Percentiles rank a stretch among this genome's conserved stretches.
Evolutionary conservation across 2,888 invertebrate genomes (phyloP).

Genomic region (Chirona hameri): DNA sequence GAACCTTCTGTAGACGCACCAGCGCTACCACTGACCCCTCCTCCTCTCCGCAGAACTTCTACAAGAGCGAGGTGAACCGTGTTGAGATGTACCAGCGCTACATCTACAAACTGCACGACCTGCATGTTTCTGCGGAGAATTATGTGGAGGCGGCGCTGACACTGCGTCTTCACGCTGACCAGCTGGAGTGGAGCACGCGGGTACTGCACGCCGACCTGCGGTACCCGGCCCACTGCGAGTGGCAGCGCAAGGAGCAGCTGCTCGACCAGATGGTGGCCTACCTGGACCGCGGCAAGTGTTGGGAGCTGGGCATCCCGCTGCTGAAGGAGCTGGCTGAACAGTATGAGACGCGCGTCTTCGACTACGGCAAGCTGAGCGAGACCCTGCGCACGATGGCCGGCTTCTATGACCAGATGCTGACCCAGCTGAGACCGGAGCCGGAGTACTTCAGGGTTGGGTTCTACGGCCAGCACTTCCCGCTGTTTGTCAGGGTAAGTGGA

Average conservation of each 20-base stretch:
- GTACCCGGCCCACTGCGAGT: conserved; percentile 72
- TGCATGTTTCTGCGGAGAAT: conserved; percentile 87
- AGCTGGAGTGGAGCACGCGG: conserved; percentile 68
- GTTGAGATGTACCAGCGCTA: conserved; percentile 94
- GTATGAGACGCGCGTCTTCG: conserved; percentile 80
- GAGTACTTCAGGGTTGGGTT: conserved; percentile 95
- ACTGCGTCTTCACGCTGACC: conserved; percentile 84
- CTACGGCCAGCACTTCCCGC: conserved; percentile 86
- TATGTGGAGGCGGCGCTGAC: conserved; percentile 94
- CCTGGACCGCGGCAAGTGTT: conserved; percentile 90
- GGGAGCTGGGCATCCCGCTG: conserved; percentile 92
- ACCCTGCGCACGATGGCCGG: conserved; percentile 80
- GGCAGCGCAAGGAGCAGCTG: conserved; percentile 81
- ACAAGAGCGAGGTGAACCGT: conserved; percentile 90
- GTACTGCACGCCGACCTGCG: conserved; percentile 45
- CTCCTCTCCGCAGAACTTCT: conserved; percentile 70
- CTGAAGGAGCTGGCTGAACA: conserved; percentile 82
- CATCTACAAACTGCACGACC: conserved; percentile 88
- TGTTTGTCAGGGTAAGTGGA: conserved; percentile 78
- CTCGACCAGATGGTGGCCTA: conserved; percentile 70
- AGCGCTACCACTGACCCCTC: conserved; percentile 60
- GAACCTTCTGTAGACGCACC: conserved; percentile 90
- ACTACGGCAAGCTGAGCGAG: conserved; percentile 81
- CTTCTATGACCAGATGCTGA: conserved; percentile 86
- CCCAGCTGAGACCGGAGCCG: conserved; percentile 81